Conservation (phyloP, 2,113 vertebrate species). For the Grammomys dolichurus region DNA sequence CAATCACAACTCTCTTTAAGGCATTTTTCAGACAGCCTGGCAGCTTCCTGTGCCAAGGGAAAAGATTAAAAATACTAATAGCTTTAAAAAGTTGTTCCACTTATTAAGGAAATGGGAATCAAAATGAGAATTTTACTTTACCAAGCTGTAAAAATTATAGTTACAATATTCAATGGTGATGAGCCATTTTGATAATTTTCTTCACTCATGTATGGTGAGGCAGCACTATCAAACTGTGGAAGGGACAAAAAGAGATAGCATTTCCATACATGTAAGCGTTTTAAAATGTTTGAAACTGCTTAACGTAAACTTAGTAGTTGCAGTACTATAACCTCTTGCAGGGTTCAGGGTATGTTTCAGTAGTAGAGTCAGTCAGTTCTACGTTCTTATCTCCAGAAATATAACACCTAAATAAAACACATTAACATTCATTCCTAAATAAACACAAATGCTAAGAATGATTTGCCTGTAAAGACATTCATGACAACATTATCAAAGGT, state of each 20-base stretch:
- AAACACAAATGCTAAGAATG: not conserved
- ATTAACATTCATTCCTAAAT: not conserved
- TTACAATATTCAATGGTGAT: not conserved
- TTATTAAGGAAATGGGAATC: constrained; percentile 3
- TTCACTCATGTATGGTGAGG: not conserved
- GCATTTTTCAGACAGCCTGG: not conserved
- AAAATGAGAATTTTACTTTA: constrained; percentile 53
- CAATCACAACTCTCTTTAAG: constrained; percentile 14
- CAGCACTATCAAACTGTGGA: not conserved
- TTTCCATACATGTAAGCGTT: not conserved
- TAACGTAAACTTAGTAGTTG: not conserved
- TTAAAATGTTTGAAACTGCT: not conserved
- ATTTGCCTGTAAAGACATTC: not conserved
- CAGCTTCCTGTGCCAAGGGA: not conserved
- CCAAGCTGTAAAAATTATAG: not conserved
- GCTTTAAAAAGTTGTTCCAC: not conserved
- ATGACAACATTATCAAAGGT: constrained; percentile 5
- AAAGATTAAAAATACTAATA: not conserved
- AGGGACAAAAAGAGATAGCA: not conserved
- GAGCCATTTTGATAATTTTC: constrained; percentile 17
- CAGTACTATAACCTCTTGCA: not conserved
- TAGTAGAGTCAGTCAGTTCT: not conserved
- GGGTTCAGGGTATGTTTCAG: not conserved
- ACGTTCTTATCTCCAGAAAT: not conserved
- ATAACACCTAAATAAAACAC: not conserved